Conservation (phyloP, 2,888 invertebrate genomes). For the Sclerodermus sp. region DNA sequence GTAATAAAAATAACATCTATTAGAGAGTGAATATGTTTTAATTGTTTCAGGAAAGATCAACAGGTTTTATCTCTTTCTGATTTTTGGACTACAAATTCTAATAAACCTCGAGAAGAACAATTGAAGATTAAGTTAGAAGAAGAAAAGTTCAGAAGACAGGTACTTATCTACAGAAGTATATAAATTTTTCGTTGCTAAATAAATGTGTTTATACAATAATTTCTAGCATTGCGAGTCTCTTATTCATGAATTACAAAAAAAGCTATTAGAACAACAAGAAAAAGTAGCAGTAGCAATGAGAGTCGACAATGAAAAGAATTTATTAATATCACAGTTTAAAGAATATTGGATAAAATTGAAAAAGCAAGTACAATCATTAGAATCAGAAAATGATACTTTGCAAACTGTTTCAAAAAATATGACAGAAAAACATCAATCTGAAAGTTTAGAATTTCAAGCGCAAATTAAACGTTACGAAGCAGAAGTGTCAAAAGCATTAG, state of each 20-base stretch:
- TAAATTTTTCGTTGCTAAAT: not conserved
- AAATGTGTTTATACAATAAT: too few species aligned
- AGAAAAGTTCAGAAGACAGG: constrained; percentile 76
- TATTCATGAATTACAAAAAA: constrained; percentile 74
- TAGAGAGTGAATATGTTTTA: not conserved
- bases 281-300: constrained; percentile 76
- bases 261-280: constrained; percentile 76
- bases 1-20: not conserved
- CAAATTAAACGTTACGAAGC: constrained; percentile 68
- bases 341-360: constrained; percentile 65
- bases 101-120: constrained; percentile 48
- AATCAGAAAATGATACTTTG: constrained; percentile 51
- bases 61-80: constrained; percentile 64
- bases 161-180: too few species aligned
- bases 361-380: constrained; percentile 50
- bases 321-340: constrained; percentile 67
- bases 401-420: constrained; percentile 58
- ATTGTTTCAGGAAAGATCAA: constrained; percentile 38
- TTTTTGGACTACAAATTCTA: constrained; percentile 64
- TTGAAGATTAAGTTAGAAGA: constrained; percentile 67
- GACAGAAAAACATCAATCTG: constrained; percentile 59
- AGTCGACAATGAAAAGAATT: constrained; percentile 76
- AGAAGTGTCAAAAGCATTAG: constrained; percentile 73
- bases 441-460: constrained; percentile 59
- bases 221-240: constrained; percentile 74